Evolutionary conservation across 2,888 invertebrate genomes (phyloP).

Genomic region (Brachycybe producta): DNA sequence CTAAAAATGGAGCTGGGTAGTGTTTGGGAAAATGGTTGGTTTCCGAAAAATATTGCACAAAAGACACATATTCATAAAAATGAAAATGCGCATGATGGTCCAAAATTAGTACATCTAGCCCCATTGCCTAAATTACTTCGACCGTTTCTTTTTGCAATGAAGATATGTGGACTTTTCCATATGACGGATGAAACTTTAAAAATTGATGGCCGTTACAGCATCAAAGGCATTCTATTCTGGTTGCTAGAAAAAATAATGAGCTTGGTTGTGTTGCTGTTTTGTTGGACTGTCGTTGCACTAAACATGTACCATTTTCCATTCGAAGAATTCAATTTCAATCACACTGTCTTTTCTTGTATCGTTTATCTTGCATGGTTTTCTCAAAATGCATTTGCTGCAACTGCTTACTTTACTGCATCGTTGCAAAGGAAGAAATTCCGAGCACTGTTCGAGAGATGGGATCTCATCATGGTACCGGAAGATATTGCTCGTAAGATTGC

Average conservation of each 20-base stretch:
- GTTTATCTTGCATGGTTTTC: conserved; percentile 10
- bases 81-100: no score
- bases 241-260: conserved; percentile 1
- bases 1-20: no score
- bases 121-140: conserved; percentile 4
- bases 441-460: conserved; percentile 5
- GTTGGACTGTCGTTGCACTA: not conserved
- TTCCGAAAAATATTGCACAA: no score
- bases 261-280: not conserved
- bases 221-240: not conserved
- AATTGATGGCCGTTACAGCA: not conserved
- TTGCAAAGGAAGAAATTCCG: not conserved
- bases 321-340: not conserved
- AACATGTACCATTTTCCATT: conserved; percentile 8
- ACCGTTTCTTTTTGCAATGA: not conserved
- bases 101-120: not conserved
- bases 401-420: not conserved
- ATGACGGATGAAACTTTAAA: conserved; percentile 1
- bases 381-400: conserved; percentile 4
- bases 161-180: conserved; percentile 1
- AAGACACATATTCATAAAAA: no score
- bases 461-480: conserved; percentile 1
- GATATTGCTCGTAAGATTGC: not conserved
- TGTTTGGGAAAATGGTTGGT: no score
- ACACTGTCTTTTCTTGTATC: not conserved